These are phyloP conservation scores for Aldabrachelys gigantea DNA, from an alignment of 2,113 vertebrate genomes.

Conservation along the genomic window DNA sequence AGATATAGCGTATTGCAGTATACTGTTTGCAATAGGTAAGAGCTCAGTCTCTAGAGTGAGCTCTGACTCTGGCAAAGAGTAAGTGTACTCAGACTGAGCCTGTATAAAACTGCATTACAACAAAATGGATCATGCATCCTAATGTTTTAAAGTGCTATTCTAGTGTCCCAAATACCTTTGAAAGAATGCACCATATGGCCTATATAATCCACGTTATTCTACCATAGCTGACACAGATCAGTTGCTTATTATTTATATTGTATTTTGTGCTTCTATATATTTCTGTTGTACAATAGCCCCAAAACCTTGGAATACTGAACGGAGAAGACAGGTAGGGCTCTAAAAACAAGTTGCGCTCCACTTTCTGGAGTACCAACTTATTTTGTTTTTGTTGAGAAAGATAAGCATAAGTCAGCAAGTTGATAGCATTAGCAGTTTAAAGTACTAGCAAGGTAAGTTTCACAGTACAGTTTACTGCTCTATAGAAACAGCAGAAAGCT, in stretches of 20 bases:
- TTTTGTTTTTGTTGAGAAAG: background rate
- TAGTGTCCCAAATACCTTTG: background rate
- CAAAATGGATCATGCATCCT: background rate
- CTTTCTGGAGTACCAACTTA: background rate
- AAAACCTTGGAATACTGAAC: background rate
- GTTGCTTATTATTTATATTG: fast-evolving
- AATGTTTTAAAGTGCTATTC: background rate
- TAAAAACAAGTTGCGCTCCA: background rate
- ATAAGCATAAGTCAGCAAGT: background rate
- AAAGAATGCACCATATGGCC: background rate
- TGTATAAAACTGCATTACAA: background rate
- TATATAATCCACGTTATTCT: background rate
- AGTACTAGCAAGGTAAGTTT: background rate
- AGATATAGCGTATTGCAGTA: background rate
- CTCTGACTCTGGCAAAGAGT: background rate
- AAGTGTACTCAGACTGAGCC: background rate
- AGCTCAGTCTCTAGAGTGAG: background rate
- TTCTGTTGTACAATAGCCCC: background rate
- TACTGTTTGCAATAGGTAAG: background rate
- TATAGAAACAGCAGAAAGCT: background rate
- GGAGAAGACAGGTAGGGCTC: background rate
- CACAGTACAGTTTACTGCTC: background rate
- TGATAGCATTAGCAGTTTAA: background rate
- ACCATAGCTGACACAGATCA: background rate
- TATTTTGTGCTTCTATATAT: background rate